Base-by-base conservation (phyloP, 2,113 vertebrate species). In the Echinops telfairi region DNA sequence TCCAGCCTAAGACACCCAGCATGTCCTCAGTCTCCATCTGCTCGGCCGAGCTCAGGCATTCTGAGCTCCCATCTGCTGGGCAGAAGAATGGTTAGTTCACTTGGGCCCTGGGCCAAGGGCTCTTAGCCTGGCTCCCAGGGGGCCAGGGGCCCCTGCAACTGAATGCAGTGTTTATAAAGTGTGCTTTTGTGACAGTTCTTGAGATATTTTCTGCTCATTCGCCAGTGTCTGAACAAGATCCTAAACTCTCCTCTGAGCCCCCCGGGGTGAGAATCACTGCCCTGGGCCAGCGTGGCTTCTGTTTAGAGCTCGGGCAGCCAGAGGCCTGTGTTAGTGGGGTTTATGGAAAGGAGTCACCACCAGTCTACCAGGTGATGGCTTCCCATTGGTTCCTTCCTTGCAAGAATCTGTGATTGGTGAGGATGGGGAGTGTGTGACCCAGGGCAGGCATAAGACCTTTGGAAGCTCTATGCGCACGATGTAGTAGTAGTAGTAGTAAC, bases 31-130 rank as follows among this genome's bases (percentile, higher is more conserved):
- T 98, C 91, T 99, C 99, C 31, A 98, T 98, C 96, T 98, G 98
- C 91, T 99, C 99, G 19, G 99, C 98, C 0, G 98, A 98, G 96
- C 99, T 99, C 57, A 97, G 97, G 93, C 99, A 99, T 92, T 98
- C 99, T 0, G 98, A 99, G 95, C 98, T 98, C 89, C 98, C 98
- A 98, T 99, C 99, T 99, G 97, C 47, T 80, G 95, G 94, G 73
- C 43, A 79, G 88, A 75, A 96, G 78, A 95, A 92, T 0, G 38
- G 94, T 93, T 91, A 92, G 83, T 92, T 90, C 33, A 31, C 33
- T 66, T 15, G 40, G 80, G 71, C 31, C 77, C 53, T 40, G 33
- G 62, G 82, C 23, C 33, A 47, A 40, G 25, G 77, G 31, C 78
- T 92, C 78, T 36, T 64, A 70, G 70, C 31, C 31, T 38, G 23